Base-by-base conservation (phyloP, 2,797 vertebrate genomes). In the Gymnodraco acuticeps region DNA sequence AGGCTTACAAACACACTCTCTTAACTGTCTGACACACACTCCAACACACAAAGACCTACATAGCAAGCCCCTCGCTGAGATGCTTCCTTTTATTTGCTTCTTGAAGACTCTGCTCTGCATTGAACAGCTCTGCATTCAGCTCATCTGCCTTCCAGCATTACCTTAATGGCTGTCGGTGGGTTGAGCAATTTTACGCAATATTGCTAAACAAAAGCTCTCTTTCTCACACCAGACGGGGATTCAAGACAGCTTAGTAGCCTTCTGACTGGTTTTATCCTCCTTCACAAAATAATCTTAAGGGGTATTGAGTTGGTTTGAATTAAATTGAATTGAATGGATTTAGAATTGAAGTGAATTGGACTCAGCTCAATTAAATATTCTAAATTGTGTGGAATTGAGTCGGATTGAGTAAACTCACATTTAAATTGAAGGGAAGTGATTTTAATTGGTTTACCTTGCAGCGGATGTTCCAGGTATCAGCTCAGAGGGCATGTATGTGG, bases 151-250 rank as follows among this genome's bases (percentile, higher is more conserved):
- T 84, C 73, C 80, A 87, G 84, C 87, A 82, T 93, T 92, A 93
- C 91, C 89, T 89, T 93, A 90, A 94, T 92, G 88, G 86, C 80
- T 88, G 81, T 91, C 87, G 90, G 87, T 86, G 87, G 85, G 86
- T 88, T 90, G 87, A 89, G 88, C 87, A 92, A 88, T 90, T 92
- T 90, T 75, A 82, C 74, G 81, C 88, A 82, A 87, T 92, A 87
- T 90, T 88, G 88, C 87, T 73, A 93, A 90, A 94, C 90, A 94
- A 93, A 90, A 80, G 81, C 64, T 10, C 60, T 78, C 71, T 74
- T 86, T 76, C 70, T 75, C 61, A 14, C 79, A 86, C 70, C 51
- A 83, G 86, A 88, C 81, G 67, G 69, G 75, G 69, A 88, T 89
- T 91, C 54, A 9, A 82, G 83, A 84, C 85, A 84, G 83, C 82